A percentile compares a stretch with the other conserved stretches of the same genome.
phyloP scores from a whole-genome alignment of 37 sponge, comb jelly and placozoan genomes.

The Petrosia ficiformis region DNA sequence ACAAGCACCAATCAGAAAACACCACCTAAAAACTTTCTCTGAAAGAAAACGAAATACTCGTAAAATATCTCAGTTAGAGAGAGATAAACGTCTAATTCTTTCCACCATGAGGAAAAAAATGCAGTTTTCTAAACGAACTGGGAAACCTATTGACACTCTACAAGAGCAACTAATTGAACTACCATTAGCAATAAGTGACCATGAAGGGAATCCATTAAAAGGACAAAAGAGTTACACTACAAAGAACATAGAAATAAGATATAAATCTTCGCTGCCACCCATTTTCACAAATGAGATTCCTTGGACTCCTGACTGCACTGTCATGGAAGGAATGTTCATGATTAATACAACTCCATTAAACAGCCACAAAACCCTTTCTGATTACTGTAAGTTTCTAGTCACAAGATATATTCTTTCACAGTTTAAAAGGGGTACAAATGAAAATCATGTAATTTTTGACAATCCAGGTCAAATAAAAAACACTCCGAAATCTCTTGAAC shows the following conservation, averaged over 20 bases:
- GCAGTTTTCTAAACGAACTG: conserved; percentile 4
- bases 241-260: conserved; percentile 21
- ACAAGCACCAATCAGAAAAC: conserved; percentile 15
- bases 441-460: conserved; percentile 23
- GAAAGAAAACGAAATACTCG: background rate
- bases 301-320: conserved; percentile 7
- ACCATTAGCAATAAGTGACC: conserved; percentile 24
- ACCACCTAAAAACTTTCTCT: conserved; percentile 7
- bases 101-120: conserved; percentile 28
- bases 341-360: conserved; percentile 22
- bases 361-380: conserved; percentile 2
- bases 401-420: background rate
- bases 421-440: background rate
- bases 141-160: background rate
- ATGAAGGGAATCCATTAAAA: conserved; percentile 22
- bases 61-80: conserved; percentile 13
- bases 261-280: background rate
- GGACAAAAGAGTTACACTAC: conserved; percentile 29
- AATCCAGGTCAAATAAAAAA: background rate
- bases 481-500: conserved; percentile 15
- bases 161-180: conserved; percentile 27
- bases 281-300: background rate
- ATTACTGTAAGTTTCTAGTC: conserved; percentile 1
- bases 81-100: conserved; percentile 9
- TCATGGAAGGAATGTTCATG: conserved; percentile 31